Evolutionary conservation across 1,140 invertebrate species (phyloP).

Genomic region (Octopus sinensis): DNA sequence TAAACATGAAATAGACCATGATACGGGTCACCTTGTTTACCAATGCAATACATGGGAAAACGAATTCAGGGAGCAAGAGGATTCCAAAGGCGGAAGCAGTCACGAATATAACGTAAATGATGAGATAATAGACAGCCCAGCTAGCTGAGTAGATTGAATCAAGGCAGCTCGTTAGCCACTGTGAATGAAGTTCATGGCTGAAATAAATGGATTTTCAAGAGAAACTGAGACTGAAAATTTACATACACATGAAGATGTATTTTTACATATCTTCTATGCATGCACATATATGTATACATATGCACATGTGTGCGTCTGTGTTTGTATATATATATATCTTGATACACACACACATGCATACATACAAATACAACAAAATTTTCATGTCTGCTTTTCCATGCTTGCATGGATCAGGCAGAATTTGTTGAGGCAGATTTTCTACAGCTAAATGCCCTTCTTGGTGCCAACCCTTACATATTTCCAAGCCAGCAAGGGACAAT

Average conservation of each 20-base stretch:
- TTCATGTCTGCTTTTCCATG: too few relatives aligned
- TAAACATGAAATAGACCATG: not conserved
- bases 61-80: not conserved
- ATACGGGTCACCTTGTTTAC: conserved; percentile 1
- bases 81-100: not conserved
- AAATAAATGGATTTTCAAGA: not conserved
- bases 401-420: too few relatives aligned
- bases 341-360: not conserved
- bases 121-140: not conserved
- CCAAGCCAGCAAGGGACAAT: too few relatives aligned
- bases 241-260: not conserved
- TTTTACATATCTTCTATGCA: not conserved
- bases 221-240: not conserved
- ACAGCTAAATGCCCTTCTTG: too few relatives aligned
- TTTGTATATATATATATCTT: not conserved
- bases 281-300: not conserved
- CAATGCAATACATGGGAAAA: conserved; percentile 19
- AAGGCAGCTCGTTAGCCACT: not conserved
- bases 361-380: too few relatives aligned
- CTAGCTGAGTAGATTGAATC: not conserved
- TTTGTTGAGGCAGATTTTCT: too few relatives aligned
- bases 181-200: not conserved
- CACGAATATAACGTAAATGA: conserved; percentile 15
- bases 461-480: too few relatives aligned
- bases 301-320: not conserved